Evolutionary conservation across 2,113 vertebrate species (phyloP), one percentile per base, ranked within the genome.

Genomic region (Egretta garzetta): DNA sequence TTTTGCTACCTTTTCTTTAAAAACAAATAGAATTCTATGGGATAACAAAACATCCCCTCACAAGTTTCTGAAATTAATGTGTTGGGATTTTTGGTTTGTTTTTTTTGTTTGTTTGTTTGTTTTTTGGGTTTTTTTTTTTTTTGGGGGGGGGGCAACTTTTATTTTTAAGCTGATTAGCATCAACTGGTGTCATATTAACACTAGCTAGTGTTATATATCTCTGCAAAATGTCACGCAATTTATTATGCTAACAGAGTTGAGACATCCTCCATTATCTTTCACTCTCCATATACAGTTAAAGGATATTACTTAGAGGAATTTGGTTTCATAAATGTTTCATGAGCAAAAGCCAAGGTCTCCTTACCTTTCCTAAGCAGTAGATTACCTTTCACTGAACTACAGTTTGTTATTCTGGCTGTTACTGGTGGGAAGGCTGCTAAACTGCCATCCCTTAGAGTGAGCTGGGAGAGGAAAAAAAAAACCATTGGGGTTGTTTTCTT

Each of bases 121-220:
- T n/a, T n/a, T n/a, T n/a, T n/a, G n/a, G n/a, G n/a, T n/a, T 18
- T 2, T 11, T 23, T 45, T 56, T 27, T 12, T 8, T 32, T 73
- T 32, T 10, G 6, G 4, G 4, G 3, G 4, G 7, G 4, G 4
- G 13, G 6, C 2, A 10, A n/a, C 67, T 49, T 58, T 71, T 24
- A 22, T 33, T 50, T 33, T 30, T 12, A 12, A 70, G 6, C 13
- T 12, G 35, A 43, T n/a, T 43, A 52, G 3, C 18, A 80, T 50
- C 32, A 43, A 15, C 17, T 55, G 5, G 23, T 66, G 41, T n/a
- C 17, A 37, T 37, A 63, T 15, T 56, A 55, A 56, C 8, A 11
- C 27, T 45, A 60, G 6, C 4, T 75, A 60, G 5, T 22, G 12
- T 26, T 86, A 7, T 12, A 10, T 39, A 70, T 73, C 27, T 62